Evolutionary conservation across 2,797 vertebrate species (phyloP).

Genomic region (Sebastes glaucus): DNA sequence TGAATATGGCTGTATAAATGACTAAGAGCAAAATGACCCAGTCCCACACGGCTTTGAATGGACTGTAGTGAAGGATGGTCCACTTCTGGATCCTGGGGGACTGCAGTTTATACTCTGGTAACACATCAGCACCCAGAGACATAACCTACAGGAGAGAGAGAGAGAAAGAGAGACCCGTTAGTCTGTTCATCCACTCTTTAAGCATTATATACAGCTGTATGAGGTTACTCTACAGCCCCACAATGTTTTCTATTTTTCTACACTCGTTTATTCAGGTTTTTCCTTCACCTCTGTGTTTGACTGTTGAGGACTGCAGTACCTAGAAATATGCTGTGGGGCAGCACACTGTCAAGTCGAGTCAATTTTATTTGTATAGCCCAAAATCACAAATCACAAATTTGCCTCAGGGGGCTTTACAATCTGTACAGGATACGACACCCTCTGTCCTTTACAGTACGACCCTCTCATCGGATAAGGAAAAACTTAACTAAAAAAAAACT

Average conservation of each 20-base stretch:
- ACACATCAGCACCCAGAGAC: slow-evolving; percentile 48
- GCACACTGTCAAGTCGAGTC: not conserved
- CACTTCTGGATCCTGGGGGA: slow-evolving; percentile 91
- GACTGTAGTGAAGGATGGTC: slow-evolving; percentile 94
- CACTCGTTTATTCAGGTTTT: not conserved
- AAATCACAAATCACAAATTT: too few relatives aligned
- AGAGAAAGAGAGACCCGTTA: not conserved
- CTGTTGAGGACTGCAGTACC: not conserved
- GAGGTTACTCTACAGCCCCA: not conserved
- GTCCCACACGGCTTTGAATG: slow-evolving; percentile 94
- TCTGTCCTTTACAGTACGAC: too few relatives aligned
- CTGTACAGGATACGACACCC: too few relatives aligned
- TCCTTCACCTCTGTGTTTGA: not conserved
- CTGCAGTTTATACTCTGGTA: slow-evolving; percentile 91
- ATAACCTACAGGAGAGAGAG: slow-evolving; percentile 22
- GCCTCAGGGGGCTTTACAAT: too few relatives aligned
- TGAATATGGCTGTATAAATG: slow-evolving; percentile 92
- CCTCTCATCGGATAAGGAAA: too few relatives aligned
- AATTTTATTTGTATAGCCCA: too few relatives aligned
- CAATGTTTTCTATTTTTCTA: not conserved
- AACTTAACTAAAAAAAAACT: too few relatives aligned
- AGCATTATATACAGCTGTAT: not conserved
- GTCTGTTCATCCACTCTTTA: not conserved
- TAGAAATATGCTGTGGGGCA: not conserved
- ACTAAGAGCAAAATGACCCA: slow-evolving; percentile 92